Base-by-base conservation (phyloP, 2,113 vertebrate genomes). In the Pseudorasbora parva region DNA sequence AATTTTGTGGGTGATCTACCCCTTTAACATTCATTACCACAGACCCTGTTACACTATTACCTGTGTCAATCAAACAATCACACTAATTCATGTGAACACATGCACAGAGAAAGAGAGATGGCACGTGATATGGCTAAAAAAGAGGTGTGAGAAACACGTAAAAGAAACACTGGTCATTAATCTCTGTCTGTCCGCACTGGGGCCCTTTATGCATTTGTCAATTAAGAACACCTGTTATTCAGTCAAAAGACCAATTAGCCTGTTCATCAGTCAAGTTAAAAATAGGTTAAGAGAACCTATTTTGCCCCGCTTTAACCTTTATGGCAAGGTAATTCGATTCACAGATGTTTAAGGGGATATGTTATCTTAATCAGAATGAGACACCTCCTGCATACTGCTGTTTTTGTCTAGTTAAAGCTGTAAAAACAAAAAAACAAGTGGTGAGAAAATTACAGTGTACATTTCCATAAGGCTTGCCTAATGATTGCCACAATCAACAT, bases 201-300 rank as follows among this genome's bases (percentile, higher is more conserved):
- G 74, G 47, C 83, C 85, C 83, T 71, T 89, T 87, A 92, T 91
- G 93, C 89, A 87, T 89, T 89, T 82, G 49, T 86, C 90, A 93
- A 94, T 93, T 93, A 93, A 76, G 82, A 88, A 92, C 93, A 94
- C 92, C 93, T 94, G 93, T 91, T 93, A 90, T 89, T 92, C 87
- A 89, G 89, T 90, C 94, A 93, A 95, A 93, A 91, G 90, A 87
- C 84, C 92, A 93, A 95, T 94, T 93, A 93, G 91, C 89, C 90
- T 90, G 89, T 92, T 91, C 91, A 90, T 93, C 92, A 92, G 89
- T 91, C 49, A 83, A 91, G 89, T 91, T 91, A 89, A 90, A 93
- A 93, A 92, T 93, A 93, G 93, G 88, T 91, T 89, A 90, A 81
- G 85, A 87, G 89, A 92, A 90, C 86, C 79, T 88, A 82, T 88